A percentile compares a stretch with the other conserved stretches of the same genome.
Evolutionary conservation across 2,888 invertebrate genomes (phyloP).

Genomic region (Serrognathus titanus): DNA sequence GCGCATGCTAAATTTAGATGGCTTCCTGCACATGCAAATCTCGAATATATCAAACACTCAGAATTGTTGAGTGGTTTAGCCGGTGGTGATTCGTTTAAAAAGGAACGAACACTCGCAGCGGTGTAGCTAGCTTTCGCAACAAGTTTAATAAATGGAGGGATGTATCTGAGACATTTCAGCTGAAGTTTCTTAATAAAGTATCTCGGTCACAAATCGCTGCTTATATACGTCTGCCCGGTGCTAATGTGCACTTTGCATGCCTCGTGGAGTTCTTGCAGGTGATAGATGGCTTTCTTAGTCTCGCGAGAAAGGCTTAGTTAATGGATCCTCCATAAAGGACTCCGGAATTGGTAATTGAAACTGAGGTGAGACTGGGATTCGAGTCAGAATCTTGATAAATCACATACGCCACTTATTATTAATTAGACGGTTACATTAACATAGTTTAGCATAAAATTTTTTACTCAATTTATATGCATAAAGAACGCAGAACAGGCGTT

Average conservation of each 20-base stretch:
- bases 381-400: conserved; percentile 22
- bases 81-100: background rate
- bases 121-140: conserved; percentile 8
- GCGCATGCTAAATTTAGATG: background rate
- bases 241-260: conserved; percentile 33
- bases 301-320: conserved; percentile 25
- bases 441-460: background rate
- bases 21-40: background rate
- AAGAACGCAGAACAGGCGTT: background rate
- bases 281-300: conserved; percentile 32
- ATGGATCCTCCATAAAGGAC: conserved; percentile 16
- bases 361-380: conserved; percentile 21
- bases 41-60: conserved; percentile 1
- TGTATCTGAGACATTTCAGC: conserved; percentile 12
- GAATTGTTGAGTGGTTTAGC: background rate
- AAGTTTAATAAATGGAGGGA: conserved; percentile 20
- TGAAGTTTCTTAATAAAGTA: conserved; percentile 1
- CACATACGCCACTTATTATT: conserved; percentile 20
- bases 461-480: background rate
- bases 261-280: conserved; percentile 23
- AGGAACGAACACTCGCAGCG: background rate
- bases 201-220: conserved; percentile 44
- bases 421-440: background rate
- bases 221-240: conserved; percentile 26
- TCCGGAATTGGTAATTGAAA: conserved; percentile 25